Conservation (phyloP, 2,888 invertebrate species). For the Rhingia rostrata region DNA sequence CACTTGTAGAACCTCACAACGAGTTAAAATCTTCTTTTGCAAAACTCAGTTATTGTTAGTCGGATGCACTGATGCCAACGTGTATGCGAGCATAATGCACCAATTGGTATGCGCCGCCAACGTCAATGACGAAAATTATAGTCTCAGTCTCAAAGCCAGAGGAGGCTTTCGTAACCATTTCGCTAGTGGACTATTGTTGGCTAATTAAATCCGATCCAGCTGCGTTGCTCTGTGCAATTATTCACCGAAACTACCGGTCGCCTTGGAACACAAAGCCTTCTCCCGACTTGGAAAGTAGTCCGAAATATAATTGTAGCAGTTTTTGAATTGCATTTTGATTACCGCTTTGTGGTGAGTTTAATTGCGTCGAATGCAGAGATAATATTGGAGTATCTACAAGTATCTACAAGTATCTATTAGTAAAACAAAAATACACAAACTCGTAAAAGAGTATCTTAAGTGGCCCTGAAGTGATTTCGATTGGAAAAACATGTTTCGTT, state of each 20-base stretch:
- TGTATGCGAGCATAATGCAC: slow-evolving; percentile 52
- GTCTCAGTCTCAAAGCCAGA: slow-evolving; percentile 19
- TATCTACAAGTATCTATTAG: neutral
- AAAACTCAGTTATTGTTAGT: slow-evolving; percentile 36
- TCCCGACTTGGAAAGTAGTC: slow-evolving; percentile 44
- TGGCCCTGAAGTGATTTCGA: slow-evolving; percentile 43
- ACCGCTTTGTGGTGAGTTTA: slow-evolving; percentile 62
- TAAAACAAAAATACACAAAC: neutral
- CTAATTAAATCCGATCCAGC: slow-evolving; percentile 64
- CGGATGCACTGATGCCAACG: slow-evolving; percentile 6
- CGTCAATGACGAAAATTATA: slow-evolving; percentile 60
- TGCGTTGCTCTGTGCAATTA: slow-evolving; percentile 32
- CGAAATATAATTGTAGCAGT: slow-evolving; percentile 49
- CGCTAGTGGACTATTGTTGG: slow-evolving; percentile 60
- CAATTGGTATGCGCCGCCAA: slow-evolving; percentile 51
- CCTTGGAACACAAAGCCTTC: slow-evolving; percentile 38
- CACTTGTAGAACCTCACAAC: slow-evolving; percentile 38
- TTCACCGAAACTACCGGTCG: slow-evolving; percentile 10
- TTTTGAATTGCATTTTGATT: slow-evolving; percentile 70
- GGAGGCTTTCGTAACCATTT: slow-evolving; percentile 19
- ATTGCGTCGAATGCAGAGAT: slow-evolving; percentile 26
- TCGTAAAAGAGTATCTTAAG: slow-evolving; percentile 10
- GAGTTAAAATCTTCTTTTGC: slow-evolving; percentile 61
- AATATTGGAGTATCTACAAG: neutral
- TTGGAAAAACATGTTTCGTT: slow-evolving; percentile 15